Evolutionary conservation across 1,140 invertebrate genomes (phyloP).

Genomic region (Cydia strobilella): DNA sequence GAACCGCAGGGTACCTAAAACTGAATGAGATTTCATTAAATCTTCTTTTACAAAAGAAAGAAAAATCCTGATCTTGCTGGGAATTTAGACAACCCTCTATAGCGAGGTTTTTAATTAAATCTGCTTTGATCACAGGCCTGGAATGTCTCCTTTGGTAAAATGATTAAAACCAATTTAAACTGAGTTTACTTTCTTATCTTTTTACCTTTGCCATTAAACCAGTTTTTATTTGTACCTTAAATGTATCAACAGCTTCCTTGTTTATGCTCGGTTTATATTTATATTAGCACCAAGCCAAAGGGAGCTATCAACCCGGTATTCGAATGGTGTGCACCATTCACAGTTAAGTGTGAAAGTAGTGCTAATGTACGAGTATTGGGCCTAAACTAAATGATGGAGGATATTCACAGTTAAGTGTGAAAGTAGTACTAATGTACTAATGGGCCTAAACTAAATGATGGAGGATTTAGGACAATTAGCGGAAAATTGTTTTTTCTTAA

Average conservation of each 20-base stretch:
- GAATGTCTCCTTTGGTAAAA: slow-evolving; percentile 67
- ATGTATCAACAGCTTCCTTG: background rate
- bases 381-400: too few species aligned
- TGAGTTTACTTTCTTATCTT: slow-evolving; percentile 47
- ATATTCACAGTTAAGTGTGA: too few species aligned
- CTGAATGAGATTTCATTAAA: slow-evolving; percentile 64
- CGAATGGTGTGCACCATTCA: too few species aligned
- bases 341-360: too few species aligned
- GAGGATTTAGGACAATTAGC: too few species aligned
- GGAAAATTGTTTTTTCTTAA: too few species aligned
- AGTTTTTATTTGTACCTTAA: slow-evolving; percentile 10
- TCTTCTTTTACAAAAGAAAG: slow-evolving; percentile 54
- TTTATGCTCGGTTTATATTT: background rate
- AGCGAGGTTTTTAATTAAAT: slow-evolving; percentile 74
- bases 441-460: too few species aligned
- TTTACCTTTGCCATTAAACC: slow-evolving; percentile 42
- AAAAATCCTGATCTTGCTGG: slow-evolving; percentile 60
- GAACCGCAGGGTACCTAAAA: slow-evolving; percentile 42
- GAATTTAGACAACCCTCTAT: slow-evolving; percentile 70
- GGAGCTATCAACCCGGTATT: too few species aligned
- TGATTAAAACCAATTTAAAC: slow-evolving; percentile 66
- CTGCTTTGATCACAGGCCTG: slow-evolving; percentile 68
- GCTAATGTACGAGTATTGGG: too few species aligned
- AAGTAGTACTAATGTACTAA: too few species aligned
- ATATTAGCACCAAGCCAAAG: background rate